Evolutionary conservation across 1,140 invertebrate genomes (phyloP), one percentile per base, ranked within the genome.

Genomic region (Sycobia sp.): DNA sequence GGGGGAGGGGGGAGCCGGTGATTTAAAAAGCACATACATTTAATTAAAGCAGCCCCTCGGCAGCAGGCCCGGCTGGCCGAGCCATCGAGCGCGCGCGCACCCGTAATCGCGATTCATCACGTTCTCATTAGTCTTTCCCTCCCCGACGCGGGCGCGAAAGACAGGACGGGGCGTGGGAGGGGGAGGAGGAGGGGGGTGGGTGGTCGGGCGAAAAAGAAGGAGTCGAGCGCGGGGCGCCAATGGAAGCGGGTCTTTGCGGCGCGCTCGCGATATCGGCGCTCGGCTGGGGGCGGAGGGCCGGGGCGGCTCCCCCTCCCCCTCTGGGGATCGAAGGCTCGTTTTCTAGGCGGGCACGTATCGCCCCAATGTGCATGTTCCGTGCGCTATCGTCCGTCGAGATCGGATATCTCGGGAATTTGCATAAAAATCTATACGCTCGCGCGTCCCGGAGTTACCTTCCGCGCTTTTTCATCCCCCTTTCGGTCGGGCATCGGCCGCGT

Each of bases 371-470:
- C 74, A 79, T 76, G 74, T 77, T 77, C 67, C 75, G 71, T 76
- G 75, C 73, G 68, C 71, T 78, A 78, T 81, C 79, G 69, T 66
- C 61, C 69, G 57, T 68, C 72, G 69, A 74, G 71, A 79, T 79
- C 76, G 74, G 74, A 73, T 81, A 81, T 79, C 77, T 79, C 76
- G 77, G 68, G 68, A 74, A 81, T 81, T 81, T 80, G 78, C 79
- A 81, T 81, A 81, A 81, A 77, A 81, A 79, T 79, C 77, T 81
- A 77, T 81, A 79, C 68, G 68, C 67, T 72, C 65, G 69, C 73
- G 72, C 67, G 61, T 56, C 71, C 50, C 62, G 64, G 70, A n/a
- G 63, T 69, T 71, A 71, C 67, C 68, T 69, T 68, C 68, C 60
- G 66, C 68, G 65, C 61, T 72, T 70, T 75, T 74, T 70, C 65